Evolutionary conservation across 2,113 vertebrate genomes (phyloP).

Genomic region (Martes martes): DNA sequence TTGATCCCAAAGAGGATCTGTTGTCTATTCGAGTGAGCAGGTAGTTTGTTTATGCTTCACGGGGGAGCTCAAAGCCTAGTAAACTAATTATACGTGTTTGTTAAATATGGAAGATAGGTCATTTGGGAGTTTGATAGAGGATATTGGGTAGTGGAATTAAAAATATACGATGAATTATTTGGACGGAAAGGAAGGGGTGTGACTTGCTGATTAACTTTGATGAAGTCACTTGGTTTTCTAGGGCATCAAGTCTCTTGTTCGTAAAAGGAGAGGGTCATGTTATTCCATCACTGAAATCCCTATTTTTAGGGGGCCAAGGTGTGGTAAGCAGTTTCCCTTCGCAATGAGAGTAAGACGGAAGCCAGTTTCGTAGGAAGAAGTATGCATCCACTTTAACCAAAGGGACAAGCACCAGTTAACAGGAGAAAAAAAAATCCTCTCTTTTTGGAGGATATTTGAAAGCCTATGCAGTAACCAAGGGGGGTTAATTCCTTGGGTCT

Average conservation of each 20-base stretch:
- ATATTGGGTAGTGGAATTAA: not conserved
- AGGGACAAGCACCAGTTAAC: not conserved
- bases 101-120: not conserved
- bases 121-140: not conserved
- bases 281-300: not conserved
- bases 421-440: not conserved
- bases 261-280: not conserved
- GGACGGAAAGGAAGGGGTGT: not conserved
- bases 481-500: constrained; percentile 12
- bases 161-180: constrained; percentile 8
- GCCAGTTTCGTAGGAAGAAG: not conserved
- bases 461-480: not conserved
- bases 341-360: not conserved
- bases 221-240: not conserved
- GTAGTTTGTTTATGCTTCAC: not conserved
- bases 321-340: not conserved
- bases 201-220: not conserved
- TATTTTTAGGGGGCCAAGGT: not conserved
- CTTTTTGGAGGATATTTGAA: constrained; percentile 36
- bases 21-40: not conserved
- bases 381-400: not conserved
- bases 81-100: not conserved
- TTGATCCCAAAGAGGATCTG: not conserved
- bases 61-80: not conserved
- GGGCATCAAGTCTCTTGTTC: not conserved